Evolutionary conservation across 2,888 invertebrate species (phyloP), one percentile per base, ranked within the genome.

Genomic region (Lasioglossum morio): DNA sequence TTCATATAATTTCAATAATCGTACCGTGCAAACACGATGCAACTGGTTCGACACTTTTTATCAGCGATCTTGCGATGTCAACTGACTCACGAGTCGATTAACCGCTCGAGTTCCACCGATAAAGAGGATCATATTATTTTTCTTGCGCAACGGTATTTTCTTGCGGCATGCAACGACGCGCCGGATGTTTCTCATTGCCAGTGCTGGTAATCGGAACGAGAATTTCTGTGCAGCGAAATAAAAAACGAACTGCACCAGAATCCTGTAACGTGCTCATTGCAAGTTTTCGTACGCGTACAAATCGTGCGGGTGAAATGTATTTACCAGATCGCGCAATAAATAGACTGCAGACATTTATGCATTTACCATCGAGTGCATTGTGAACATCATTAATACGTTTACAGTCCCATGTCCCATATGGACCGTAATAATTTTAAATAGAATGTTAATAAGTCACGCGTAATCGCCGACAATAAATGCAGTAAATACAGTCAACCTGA

Each of bases 1-100:
- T 73, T 84, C 78, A 74, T 66, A 72, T 89, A 87, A 89, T 89
- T 80, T 86, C 77, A 82, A 78, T 87, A 79, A 86, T 85, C 87
- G 87, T 46, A 48, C 69, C 78, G 53, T 23, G 1, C n/a, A 77
- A 72, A 81, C 81, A 60, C 48, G 81, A 60, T 7, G 30, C 14
- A 14, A 69, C 37, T 70, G 46, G 10, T 27, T 30, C 16, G 63
- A 48, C 27, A 16, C 16, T 27, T 53, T 76, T 84, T 85, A 84
- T 85, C 79, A 79, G 34, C 40, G 34, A 78, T 70, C 48, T 37
- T 27, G 43, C 30, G 19, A 14, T 16, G 70, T 30, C 7, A 16
- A 34, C 63, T 79, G 72, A 82, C 66, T 82, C 77, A 70, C 48
- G 46, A 69, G 53, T 84, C 81, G 77, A 79, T 85, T 85, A 89